These are phyloP conservation scores for Dromaius novaehollandiae DNA, from an alignment of 2,113 vertebrate species.

Conservation along the genomic window DNA sequence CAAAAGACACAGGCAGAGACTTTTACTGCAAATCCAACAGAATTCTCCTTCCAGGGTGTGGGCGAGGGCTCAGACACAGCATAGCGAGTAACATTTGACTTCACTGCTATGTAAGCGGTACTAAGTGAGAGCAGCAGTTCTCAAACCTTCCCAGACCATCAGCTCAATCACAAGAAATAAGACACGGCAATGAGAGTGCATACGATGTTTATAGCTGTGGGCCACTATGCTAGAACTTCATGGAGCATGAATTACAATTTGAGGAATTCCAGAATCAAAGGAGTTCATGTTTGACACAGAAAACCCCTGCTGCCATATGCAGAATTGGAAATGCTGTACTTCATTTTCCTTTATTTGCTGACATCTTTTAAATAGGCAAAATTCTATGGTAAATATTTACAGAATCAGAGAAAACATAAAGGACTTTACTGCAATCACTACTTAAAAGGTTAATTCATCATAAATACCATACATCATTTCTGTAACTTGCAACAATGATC, in stretches of 20 bases:
- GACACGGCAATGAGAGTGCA: not conserved
- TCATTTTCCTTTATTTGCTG: not conserved
- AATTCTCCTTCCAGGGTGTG: not conserved
- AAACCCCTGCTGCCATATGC: not conserved
- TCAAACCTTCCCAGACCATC: not conserved
- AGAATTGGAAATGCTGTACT: not conserved
- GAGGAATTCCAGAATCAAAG: not conserved
- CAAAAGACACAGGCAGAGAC: not conserved
- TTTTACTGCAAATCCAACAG: not conserved
- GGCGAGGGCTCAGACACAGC: not conserved
- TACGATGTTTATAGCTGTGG: not conserved
- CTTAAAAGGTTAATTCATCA: not conserved
- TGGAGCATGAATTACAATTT: not conserved
- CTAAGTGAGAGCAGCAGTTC: not conserved
- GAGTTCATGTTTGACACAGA: not conserved
- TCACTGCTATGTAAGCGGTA: not conserved
- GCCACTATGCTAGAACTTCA: not conserved
- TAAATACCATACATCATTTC: not conserved
- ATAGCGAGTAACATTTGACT: not conserved
- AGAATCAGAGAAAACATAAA: not conserved
- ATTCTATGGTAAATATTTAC: not conserved
- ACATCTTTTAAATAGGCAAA: not conserved
- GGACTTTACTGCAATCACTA: not conserved
- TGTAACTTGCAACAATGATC: not conserved
- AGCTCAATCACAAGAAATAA: not conserved